Evolutionary conservation across 2,113 vertebrate species (phyloP).

Genomic region (Centropus bengalensis): DNA sequence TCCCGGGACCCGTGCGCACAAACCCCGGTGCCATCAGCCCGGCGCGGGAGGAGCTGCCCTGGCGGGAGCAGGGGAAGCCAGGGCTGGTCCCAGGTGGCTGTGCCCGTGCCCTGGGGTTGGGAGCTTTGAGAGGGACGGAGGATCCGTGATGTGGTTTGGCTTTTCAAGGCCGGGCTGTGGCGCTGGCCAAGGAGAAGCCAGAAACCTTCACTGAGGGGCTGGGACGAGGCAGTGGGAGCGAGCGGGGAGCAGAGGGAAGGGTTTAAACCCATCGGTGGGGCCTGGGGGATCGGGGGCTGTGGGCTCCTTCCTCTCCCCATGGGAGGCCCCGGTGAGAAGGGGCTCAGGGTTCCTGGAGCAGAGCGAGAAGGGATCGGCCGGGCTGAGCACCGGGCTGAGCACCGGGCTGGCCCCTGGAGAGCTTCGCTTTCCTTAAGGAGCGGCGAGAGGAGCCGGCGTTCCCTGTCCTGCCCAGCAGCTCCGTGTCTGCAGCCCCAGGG

Average conservation of each 20-base stretch:
- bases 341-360: background rate
- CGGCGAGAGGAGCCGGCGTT: background rate
- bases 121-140: background rate
- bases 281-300: background rate
- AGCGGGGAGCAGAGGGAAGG: background rate
- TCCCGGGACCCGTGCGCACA: background rate
- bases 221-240: background rate
- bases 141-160: background rate
- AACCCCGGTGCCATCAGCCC: background rate
- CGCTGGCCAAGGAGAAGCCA: background rate
- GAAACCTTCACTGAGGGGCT: background rate
- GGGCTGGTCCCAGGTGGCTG: background rate
- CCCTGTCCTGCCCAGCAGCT: background rate
- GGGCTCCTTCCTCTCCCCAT: background rate
- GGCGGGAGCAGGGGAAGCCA: background rate
- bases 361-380: no score
- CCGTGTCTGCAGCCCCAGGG: background rate
- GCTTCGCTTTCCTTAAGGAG: background rate
- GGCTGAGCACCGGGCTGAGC: accelerated
- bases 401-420: background rate
- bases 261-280: background rate
- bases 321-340: background rate
- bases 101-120: background rate
- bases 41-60: background rate
- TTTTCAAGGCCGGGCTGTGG: background rate